These are phyloP conservation scores for Parus major DNA, from an alignment of 2,113 vertebrate species.

Conservation along the genomic window DNA sequence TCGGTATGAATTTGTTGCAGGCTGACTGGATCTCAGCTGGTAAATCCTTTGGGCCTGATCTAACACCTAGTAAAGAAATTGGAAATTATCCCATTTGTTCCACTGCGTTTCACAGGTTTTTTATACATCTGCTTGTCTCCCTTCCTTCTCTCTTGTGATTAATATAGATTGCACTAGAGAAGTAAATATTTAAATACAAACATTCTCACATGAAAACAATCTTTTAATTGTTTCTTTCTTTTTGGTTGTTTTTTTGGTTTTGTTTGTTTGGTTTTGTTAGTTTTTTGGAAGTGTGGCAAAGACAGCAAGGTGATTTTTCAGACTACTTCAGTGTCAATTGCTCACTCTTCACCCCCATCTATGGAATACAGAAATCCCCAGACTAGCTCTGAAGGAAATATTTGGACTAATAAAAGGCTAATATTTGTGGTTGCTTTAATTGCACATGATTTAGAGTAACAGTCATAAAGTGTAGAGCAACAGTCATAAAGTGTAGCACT, in stretches of 20 bases:
- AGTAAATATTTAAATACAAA: background rate
- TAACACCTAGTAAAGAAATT: constrained; percentile 28
- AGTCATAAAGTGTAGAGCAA: constrained; percentile 24
- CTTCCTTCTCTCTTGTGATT: constrained; percentile 5
- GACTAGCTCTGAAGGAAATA: background rate
- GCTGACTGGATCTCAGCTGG: background rate
- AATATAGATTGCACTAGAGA: background rate
- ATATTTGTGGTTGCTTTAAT: constrained; percentile 27
- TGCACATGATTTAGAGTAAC: constrained; percentile 10
- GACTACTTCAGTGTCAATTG: background rate
- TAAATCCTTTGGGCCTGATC: constrained; percentile 15
- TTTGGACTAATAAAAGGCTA: background rate
- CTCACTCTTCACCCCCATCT: background rate
- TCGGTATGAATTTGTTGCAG: fast-evolving
- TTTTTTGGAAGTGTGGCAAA: background rate
- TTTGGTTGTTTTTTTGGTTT: fast-evolving
- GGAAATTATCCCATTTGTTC: constrained; percentile 14
- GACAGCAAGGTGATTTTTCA: background rate
- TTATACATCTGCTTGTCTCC: background rate
- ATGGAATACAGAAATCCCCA: background rate
- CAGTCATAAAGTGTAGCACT: background rate
- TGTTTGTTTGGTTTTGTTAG: background rate
- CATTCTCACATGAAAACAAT: background rate
- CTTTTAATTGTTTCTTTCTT: background rate
- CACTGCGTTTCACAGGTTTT: background rate